Evolutionary conservation across 2,113 vertebrate species (phyloP), one percentile per base, ranked within the genome.

Genomic region (Pholis gunnellus): DNA sequence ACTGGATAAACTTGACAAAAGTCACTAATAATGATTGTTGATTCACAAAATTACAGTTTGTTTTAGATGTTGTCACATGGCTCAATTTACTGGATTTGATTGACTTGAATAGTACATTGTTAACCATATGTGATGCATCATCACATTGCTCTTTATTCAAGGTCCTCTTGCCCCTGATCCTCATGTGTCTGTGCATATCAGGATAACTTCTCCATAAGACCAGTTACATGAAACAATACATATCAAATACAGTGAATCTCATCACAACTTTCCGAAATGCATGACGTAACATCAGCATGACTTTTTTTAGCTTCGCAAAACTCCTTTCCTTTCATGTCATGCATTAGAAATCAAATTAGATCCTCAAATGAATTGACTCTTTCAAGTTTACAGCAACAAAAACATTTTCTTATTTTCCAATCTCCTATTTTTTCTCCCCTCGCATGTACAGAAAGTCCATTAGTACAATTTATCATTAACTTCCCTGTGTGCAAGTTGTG

Each of bases 391-490:
- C 87, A 88, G 81, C 90, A 93, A 93, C 92, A 94, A 93, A 93
- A 90, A 88, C 73, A 71, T 87, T 90, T 90, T 87, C 83, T 64
- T 64, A 70, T 89, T 91, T 87, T 90, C 79, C 72, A 81, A 64
- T 83, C 84, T 87, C 52, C 54, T 71, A 67, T 85, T 91, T 89
- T 87, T 84, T 83, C 74, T 88, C 71, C 82, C 73, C 61, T 87
- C 84, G 87, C 87, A 92, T 89, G 91, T 82, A 90, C 88, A 89
- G 81, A 90, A 91, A 81, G 90, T 92, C 91, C 94, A 95, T 95
- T 95, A 94, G 93, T 82, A 86, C 69, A 83, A 91, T 95, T 93
- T 73, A 82, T 94, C 94, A 95, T 92, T 90, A 93, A 92, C 88
- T 82, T 91, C 88, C 57, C 81, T 71, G 91, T 90, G 88, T 94